Evolutionary conservation across 2,888 invertebrate species (phyloP).

Genomic region (Apodemia hepburni): DNA sequence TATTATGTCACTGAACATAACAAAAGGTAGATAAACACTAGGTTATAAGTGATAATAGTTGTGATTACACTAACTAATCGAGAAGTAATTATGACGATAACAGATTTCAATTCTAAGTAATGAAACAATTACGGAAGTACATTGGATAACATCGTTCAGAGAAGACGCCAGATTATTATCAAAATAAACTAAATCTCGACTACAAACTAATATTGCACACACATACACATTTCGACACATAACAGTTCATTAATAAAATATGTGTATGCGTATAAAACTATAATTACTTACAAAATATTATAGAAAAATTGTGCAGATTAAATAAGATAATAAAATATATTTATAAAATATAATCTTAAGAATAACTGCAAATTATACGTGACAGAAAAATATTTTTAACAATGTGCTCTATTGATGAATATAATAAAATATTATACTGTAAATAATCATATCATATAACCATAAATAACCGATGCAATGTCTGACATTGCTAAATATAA

Average conservation of each 20-base stretch:
- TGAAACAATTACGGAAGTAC: constrained; percentile 67
- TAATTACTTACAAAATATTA: constrained; percentile 67
- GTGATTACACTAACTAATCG: constrained; percentile 76
- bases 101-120: constrained; percentile 53
- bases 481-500: constrained; percentile 56
- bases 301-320: constrained; percentile 74
- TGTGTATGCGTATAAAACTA: constrained; percentile 77
- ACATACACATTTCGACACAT: constrained; percentile 75
- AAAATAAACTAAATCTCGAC: constrained; percentile 59
- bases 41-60: constrained; percentile 64
- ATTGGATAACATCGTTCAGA: constrained; percentile 37
- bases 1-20: constrained; percentile 74
- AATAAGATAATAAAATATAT: constrained; percentile 75
- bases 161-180: constrained; percentile 44
- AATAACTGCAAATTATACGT: constrained; percentile 71
- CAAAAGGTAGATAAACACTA: constrained; percentile 43
- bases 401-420: constrained; percentile 52
- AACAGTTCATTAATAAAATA: constrained; percentile 58
- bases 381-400: constrained; percentile 57
- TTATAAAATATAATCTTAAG: constrained; percentile 71
- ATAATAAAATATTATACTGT: constrained; percentile 37
- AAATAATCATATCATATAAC: constrained; percentile 35
- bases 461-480: constrained; percentile 57
- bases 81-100: constrained; percentile 49
- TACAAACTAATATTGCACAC: constrained; percentile 79